phyloP scores from a whole-genome alignment of 2,888 invertebrate species.

The Folsomia candida region DNA sequence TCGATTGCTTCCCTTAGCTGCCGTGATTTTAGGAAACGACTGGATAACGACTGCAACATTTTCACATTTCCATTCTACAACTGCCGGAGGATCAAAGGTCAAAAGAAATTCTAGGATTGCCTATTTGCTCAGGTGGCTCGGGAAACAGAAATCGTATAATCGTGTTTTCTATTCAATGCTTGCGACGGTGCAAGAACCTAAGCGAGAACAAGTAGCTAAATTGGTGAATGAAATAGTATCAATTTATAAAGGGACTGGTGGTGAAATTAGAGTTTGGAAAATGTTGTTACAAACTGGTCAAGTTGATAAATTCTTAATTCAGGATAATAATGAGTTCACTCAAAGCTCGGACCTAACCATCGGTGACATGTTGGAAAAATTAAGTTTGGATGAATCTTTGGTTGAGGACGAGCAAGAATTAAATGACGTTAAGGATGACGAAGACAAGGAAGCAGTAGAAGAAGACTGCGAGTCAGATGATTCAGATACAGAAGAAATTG shows the following conservation, averaged over 20 bases:
- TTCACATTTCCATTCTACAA: constrained; percentile 65
- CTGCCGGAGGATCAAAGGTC: constrained; percentile 58
- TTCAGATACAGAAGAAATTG: constrained; percentile 31
- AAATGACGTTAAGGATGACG: constrained; percentile 26
- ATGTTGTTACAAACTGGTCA: constrained; percentile 10
- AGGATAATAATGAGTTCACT: constrained; percentile 8
- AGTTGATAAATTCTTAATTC: background rate
- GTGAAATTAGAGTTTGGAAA: constrained; percentile 38
- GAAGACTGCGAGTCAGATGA: constrained; percentile 19
- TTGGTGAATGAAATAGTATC: constrained; percentile 51
- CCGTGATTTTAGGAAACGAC: constrained; percentile 85
- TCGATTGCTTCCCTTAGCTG: constrained; percentile 72
- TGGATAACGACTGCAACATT: constrained; percentile 71
- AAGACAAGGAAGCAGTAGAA: constrained; percentile 20
- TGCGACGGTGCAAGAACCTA: constrained; percentile 45
- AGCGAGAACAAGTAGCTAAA: constrained; percentile 45
- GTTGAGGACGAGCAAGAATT: constrained; percentile 39
- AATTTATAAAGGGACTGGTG: constrained; percentile 51
- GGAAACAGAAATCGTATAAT: constrained; percentile 64
- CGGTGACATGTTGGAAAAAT: constrained; percentile 19
- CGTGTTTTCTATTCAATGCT: constrained; percentile 64
- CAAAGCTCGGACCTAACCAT: constrained; percentile 41
- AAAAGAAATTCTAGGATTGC: constrained; percentile 69
- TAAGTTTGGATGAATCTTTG: constrained; percentile 19
- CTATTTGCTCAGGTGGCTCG: constrained; percentile 72